Evolutionary conservation across 2,797 vertebrate species (phyloP).

Genomic region (Scleropages formosus): DNA sequence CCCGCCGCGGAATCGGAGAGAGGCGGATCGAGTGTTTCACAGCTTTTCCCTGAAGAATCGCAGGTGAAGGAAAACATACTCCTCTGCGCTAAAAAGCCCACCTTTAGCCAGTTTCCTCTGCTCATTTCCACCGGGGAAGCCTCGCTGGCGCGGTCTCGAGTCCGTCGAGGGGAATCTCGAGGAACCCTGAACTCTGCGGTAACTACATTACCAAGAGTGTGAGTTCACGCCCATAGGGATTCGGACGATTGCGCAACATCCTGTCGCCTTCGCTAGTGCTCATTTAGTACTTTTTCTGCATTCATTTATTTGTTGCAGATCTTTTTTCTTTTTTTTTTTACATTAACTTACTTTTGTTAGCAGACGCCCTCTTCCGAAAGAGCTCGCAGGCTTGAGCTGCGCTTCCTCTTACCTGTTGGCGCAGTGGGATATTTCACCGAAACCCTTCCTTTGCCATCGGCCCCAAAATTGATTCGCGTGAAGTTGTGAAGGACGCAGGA

Average conservation of each 20-base stretch:
- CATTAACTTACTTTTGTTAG: too few species aligned
- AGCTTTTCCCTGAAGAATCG: conserved; percentile 20
- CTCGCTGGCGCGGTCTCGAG: not conserved
- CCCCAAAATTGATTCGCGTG: not conserved
- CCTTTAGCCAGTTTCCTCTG: not conserved
- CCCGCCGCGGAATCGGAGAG: not conserved
- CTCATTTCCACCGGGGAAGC: not conserved
- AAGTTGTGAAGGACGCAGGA: not conserved
- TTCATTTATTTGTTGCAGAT: too few species aligned
- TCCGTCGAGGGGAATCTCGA: not conserved
- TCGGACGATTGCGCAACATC: not conserved
- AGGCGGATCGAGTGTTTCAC: conserved; percentile 20
- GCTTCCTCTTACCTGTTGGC: too few species aligned
- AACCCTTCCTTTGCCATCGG: not conserved
- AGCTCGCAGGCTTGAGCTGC: too few species aligned
- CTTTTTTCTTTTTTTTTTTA: too few species aligned
- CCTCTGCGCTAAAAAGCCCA: not conserved
- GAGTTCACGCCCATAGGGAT: not conserved
- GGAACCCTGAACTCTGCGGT: not conserved
- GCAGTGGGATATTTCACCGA: not conserved
- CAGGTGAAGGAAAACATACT: not conserved
- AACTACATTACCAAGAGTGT: not conserved
- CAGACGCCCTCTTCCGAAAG: too few species aligned
- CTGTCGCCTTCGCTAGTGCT: not conserved
- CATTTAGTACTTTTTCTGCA: too few species aligned